These are phyloP conservation scores for Theristus sp. DNA, from an alignment of 2,888 invertebrate genomes.

Conservation along the genomic window DNA sequence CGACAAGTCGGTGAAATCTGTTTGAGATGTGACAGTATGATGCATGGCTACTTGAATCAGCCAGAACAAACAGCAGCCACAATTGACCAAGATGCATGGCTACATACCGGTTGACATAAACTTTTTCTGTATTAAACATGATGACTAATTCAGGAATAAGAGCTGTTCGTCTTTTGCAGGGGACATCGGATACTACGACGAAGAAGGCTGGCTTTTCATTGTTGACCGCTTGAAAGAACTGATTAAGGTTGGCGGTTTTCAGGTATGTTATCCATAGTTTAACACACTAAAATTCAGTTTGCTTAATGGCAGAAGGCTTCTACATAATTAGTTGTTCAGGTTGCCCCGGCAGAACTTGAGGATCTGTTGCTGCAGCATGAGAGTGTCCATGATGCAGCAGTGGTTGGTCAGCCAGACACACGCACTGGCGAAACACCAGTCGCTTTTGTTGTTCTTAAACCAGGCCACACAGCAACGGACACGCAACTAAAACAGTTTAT, in stretches of 20 bases:
- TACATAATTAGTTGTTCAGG: slow-evolving; percentile 36
- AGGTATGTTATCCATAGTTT: too few relatives aligned
- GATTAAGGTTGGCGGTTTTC: slow-evolving; percentile 67
- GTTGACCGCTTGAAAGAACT: slow-evolving; percentile 67
- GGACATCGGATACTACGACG: slow-evolving; percentile 60
- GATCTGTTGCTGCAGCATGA: slow-evolving; percentile 49
- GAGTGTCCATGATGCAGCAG: slow-evolving; percentile 53
- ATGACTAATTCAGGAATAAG: slow-evolving; percentile 38
- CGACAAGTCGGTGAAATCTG: neutral
- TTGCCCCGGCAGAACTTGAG: slow-evolving; percentile 67
- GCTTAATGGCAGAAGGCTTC: too few relatives aligned
- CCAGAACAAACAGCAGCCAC: neutral
- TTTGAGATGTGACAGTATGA: neutral
- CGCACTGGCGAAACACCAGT: slow-evolving; percentile 18
- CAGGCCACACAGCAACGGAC: neutral
- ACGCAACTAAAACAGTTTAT: too few relatives aligned
- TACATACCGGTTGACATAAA: neutral
- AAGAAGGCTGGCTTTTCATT: slow-evolving; percentile 53
- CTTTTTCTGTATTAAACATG: neutral
- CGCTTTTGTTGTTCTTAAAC: neutral
- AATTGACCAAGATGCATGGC: neutral
- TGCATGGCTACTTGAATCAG: neutral
- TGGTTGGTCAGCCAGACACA: slow-evolving; percentile 52
- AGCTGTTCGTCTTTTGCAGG: too few relatives aligned
- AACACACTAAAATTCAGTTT: neutral